Evolutionary conservation across 2,888 invertebrate genomes (phyloP), one percentile per base, ranked within the genome.

Genomic region (Tetramorium bicarinatum): DNA sequence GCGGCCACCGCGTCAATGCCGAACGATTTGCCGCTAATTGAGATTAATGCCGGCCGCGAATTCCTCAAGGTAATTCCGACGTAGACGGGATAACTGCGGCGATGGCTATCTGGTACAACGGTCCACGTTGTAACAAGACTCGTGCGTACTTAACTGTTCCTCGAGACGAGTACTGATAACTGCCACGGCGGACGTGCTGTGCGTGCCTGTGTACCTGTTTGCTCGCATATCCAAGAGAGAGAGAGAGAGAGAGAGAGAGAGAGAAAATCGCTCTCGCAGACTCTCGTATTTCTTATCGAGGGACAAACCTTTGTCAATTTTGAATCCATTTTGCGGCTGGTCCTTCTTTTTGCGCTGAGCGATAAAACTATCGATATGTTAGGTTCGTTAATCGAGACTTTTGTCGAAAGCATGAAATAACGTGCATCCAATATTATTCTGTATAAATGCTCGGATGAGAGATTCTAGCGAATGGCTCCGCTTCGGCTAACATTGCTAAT

Each of bases 51-150:
- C 84, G 79, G 66, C 79, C 47, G 79, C 56, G 87, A 89, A 91
- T 92, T 87, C 88, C 79, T 18, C 87, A 74, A 83, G 84, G 85
- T 75, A 87, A 87, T 87, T 89, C 89, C 88, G 87, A 81, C 83
- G 86, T 87, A 85, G 89, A 91, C 90, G 91, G 89, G 90, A 92
- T 92, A 92, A 91, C 92, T 91, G 90, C 88, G 86, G 11, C 88
- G 92, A 92, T 91, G 89, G 83, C 72, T 84, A 91, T 92, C 92
- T 86, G 82, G 44, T 85, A 85, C 87, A 87, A 87, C 83, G 85
- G 83, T 76, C 83, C 66, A 59, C 61, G 74, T 82, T 82, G 85
- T 86, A 83, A 59, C 64, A 61, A 59, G 52, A 64, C 47, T 66
- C 69, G 79, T 82, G 74, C 29, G 64, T 85, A 83, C 75, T 84